A percentile compares a stretch with the other conserved stretches of the same genome.
These are phyloP conservation scores for Drosophila vallismaia DNA, from an alignment of 2,888 invertebrate species.

Conservation along the genomic window DNA sequence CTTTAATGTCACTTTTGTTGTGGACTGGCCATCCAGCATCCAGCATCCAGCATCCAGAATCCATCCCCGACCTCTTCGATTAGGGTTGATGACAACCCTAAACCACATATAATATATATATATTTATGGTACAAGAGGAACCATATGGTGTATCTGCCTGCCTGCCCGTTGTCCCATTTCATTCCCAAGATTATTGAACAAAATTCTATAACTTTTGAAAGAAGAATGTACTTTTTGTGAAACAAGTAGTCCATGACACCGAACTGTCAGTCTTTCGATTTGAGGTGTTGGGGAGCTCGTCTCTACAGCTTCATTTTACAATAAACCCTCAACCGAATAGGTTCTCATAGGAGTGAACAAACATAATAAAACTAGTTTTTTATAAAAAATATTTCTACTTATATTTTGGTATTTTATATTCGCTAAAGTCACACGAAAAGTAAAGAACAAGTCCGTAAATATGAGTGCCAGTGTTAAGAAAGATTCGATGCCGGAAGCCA, in stretches of 20 bases:
- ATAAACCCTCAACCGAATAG: neutral
- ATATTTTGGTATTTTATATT: too few species aligned
- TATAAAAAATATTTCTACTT: too few species aligned
- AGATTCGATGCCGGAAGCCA: too few species aligned
- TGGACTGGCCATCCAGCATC: constrained; percentile 15
- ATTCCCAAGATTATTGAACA: too few species aligned
- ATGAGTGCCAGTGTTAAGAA: too few species aligned
- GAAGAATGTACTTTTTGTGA: neutral
- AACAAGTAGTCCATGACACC: neutral
- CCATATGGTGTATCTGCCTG: constrained; percentile 1
- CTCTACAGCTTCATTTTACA: neutral
- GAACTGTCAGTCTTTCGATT: neutral
- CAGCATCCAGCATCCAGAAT: too few species aligned
- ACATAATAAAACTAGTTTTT: too few species aligned
- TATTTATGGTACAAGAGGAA: neutral
- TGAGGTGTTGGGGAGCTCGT: neutral
- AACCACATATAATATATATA: constrained; percentile 10
- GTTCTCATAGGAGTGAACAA: neutral
- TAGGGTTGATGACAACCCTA: neutral
- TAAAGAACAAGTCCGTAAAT: too few species aligned
- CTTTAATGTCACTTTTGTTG: constrained; percentile 69
- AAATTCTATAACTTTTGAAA: neutral
- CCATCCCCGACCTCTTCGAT: constrained; percentile 18
- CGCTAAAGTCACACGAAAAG: too few species aligned
- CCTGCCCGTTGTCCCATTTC: too few species aligned